These are phyloP conservation scores for Oryzias melastigma DNA, from an alignment of 2,113 vertebrate species.

Conservation along the genomic window DNA sequence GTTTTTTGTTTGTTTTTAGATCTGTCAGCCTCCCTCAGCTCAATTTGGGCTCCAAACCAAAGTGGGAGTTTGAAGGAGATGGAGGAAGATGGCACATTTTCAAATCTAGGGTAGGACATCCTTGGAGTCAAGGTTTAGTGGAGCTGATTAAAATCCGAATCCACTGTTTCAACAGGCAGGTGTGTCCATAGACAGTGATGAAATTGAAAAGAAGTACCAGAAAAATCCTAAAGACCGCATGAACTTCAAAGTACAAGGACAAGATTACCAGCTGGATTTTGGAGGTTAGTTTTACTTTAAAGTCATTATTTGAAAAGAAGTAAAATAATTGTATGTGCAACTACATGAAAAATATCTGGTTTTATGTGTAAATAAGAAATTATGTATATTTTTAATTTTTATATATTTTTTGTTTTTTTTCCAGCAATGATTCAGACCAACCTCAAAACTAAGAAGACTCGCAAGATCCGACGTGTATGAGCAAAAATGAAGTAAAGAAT, in stretches of 20 bases:
- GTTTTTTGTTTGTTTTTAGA: constrained; percentile 15
- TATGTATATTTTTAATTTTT: no score
- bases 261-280: constrained; percentile 59
- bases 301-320: no score
- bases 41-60: constrained; percentile 1
- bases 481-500: not conserved
- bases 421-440: constrained; percentile 68
- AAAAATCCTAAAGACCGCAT: constrained; percentile 23
- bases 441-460: constrained; percentile 6
- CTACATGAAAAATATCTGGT: no score
- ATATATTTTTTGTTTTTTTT: constrained; percentile 4
- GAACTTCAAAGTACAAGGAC: constrained; percentile 33
- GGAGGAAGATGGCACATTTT: constrained; percentile 53
- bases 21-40: not conserved
- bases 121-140: not conserved
- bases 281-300: constrained; percentile 39
- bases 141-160: not conserved
- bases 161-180: constrained; percentile 10
- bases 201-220: constrained; percentile 64
- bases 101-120: constrained; percentile 39
- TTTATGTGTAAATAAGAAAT: no score
- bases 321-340: no score
- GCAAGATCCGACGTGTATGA: constrained; percentile 51
- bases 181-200: constrained; percentile 49
- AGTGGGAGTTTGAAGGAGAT: constrained; percentile 68